Conservation (phyloP, 2,888 invertebrate species). For the Melinopterus prodromus region DNA sequence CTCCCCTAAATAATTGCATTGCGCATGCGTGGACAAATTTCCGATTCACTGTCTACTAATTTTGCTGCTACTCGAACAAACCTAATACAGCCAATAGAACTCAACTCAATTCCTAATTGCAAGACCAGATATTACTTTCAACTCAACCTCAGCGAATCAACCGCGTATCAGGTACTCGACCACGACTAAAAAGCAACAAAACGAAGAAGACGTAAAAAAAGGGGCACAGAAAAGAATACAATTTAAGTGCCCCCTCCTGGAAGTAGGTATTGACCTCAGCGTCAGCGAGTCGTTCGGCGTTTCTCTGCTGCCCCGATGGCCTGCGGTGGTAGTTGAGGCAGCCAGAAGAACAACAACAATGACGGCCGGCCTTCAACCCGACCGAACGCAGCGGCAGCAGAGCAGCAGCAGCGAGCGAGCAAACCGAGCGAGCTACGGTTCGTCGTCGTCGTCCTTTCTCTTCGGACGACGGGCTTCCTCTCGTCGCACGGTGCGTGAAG, state of each 20-base stretch:
- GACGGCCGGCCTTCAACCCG: slow-evolving; percentile 49
- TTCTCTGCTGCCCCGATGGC: background rate
- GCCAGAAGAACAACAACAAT: slow-evolving; percentile 43
- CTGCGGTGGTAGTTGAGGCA: background rate
- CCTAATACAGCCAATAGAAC: too few relatives aligned
- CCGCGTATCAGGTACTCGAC: background rate
- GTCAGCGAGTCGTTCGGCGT: background rate
- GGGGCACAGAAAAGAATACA: background rate
- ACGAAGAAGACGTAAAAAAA: background rate
- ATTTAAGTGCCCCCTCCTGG: background rate
- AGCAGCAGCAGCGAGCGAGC: background rate
- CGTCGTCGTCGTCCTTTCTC: background rate
- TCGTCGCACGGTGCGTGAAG: background rate
- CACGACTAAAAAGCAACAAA: background rate
- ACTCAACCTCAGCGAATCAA: too few relatives aligned
- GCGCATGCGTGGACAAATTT: too few relatives aligned
- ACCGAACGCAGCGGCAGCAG: background rate
- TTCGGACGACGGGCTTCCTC: slow-evolving; percentile 4
- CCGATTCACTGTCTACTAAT: too few relatives aligned
- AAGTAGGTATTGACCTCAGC: background rate
- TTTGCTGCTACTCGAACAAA: too few relatives aligned
- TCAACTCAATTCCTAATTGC: too few relatives aligned
- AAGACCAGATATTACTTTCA: too few relatives aligned
- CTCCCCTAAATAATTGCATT: too few relatives aligned
- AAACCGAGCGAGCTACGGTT: background rate